Base-by-base conservation (phyloP, 1,140 invertebrate species). In the Megalopta genalis region DNA sequence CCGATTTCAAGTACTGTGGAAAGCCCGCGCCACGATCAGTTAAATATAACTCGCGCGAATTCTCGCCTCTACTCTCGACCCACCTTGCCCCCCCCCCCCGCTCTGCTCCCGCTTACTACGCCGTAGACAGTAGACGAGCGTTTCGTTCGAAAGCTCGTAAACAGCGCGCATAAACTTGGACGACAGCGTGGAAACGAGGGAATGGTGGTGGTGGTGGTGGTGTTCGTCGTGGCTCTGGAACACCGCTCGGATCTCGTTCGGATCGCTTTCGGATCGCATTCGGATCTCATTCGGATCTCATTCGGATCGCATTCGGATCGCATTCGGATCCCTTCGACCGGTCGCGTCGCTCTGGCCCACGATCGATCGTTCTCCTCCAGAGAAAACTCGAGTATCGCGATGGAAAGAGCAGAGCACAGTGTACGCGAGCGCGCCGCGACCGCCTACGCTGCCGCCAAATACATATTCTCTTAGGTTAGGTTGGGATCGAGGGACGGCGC, bases 21-120 rank as follows among this genome's bases (percentile, higher is more conserved):
- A 68, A 79, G 52, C 73, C 63, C 46, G 27, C 39, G 52, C 46
- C 42, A 12, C 42, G 21, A 59, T 67, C 69, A 39, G 71, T 59
- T 80, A 81, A 77, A 81, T 81, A 77, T 77, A 77, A 77, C 42
- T 52, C 54, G 54, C 21, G 10, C 37, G 59, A 77, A 77, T 70
- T 81, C 74, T 64, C 65, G 8, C 16, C 3, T 77, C 74, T 69
- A 57, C 3, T 16, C 3, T 16, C 64, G 23, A 67, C 16, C 49
- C 54, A 32, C 27, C 23, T 14, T 39, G 52, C 18, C 14, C 12
- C 49, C 37, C 32, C n/a, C 6, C 37, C 25, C 23, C n/a, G 23
- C 23, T n/a, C 42, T 42, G 49, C 49, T 46, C 49, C n/a, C 54
- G 54, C 21, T 57, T n/a, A 63, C 42, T 49, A 18, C 42, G 49